Base-by-base conservation (phyloP, 2,888 invertebrate species). In the Tenthredo mesomela region DNA sequence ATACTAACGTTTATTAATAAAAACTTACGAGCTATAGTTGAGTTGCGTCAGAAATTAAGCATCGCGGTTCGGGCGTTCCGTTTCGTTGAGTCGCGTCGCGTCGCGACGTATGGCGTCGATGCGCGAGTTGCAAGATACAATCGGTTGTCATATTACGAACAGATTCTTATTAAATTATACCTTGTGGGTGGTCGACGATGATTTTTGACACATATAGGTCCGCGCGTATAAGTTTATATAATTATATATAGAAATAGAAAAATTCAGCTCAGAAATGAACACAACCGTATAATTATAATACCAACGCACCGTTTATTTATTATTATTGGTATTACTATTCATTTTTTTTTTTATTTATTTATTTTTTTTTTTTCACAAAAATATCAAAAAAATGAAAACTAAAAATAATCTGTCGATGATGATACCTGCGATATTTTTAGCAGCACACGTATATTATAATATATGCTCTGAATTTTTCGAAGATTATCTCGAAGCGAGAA, bases 1-100 rank as follows among this genome's bases (percentile, higher is more conserved):
- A 82, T 82, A 82, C 25, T 25, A 80, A 61, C 40, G 47, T 82
- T 82, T 82, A 47, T 67, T 82, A 82, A 82, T 67, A 82, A 65
- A 70, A 82, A 70, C 43, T n/a, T 37, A 1, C 4, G 50, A 70
- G 82, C 47, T 15, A 33, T 21, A 33, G 29, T 29, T 33, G 33
- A 4, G 61, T 50, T 58, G 58, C 61, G 61, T 21, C 50, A 40
- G 80, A n/a, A 80, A 80, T 61, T 50, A 61, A 61, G 61, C 58
- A 58, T 61, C 80, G 80, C 78, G 37, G 6, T 7, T 6, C 37
- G 37, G 37, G 29, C 78, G 77, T 29, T 21, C 10, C n/a, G 12
- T 75, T 25, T n/a, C 61, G 18, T 37, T 18, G 47, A 43, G 25
- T 73, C 43, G 43, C 50, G 33, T 40, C 1, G 25, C 50, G 77